Base-by-base conservation (phyloP, 2,797 vertebrate species). In the Vespertilio murinus region DNA sequence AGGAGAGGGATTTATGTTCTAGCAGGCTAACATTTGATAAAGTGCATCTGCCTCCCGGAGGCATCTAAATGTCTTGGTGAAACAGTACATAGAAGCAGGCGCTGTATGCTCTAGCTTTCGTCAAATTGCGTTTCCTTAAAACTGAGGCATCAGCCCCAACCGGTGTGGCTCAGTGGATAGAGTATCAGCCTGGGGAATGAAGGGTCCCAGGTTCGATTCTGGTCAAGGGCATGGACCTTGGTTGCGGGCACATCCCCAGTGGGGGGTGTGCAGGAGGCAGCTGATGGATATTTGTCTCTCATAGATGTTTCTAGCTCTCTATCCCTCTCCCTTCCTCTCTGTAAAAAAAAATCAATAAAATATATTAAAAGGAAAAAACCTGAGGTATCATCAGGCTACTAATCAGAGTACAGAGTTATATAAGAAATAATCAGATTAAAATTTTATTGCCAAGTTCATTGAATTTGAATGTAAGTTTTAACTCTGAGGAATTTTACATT, bases 21-120 rank as follows among this genome's bases (percentile, higher is more conserved):
- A 83, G 75, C 49, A 89, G 86, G n/a, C 80, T 79, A 52, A 95
- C 73, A 87, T 80, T 95, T 95, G 69, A 95, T 59, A 87, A 94
- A 85, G 47, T n/a, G 61, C 6, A 49, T 81, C 82, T 80, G 94
- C 69, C 33, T 69, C 9, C 17, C 17, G 23, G 8, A 95, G 25
- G 85, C 18, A 61, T 30, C 93, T 90, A 90, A 86, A 95, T 56
- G 14, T 23, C 33, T 59, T 80, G 8, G 2, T 71, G 82, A 89
- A 87, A 77, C 8, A 87, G 81, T 25, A 79, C 17, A 54, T 23
- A 47, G 23, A 91, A 83, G 12, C 2, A 65, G 5, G 4, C 14
- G 23, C 54, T 59, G 40, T 65, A 4, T 42, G 18, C 20, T 23
- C 7, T 87, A 86, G 52, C 52, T 83, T 80, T n/a, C n/a, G 20